Evolutionary conservation across 2,888 invertebrate genomes (phyloP).

Genomic region (Agriopis leucophaearia): DNA sequence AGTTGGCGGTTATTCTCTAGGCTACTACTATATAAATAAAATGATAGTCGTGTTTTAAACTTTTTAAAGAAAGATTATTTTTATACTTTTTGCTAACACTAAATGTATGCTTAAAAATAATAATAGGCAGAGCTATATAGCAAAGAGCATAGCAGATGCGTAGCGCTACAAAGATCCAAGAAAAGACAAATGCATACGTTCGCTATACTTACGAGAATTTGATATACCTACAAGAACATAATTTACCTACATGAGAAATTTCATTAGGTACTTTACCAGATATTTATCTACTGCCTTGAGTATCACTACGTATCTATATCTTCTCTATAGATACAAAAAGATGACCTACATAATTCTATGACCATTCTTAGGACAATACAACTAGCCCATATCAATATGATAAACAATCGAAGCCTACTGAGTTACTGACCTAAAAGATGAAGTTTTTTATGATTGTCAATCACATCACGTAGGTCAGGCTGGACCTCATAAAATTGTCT

Average conservation of each 20-base stretch:
- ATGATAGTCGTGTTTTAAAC: no score
- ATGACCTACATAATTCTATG: slow-evolving; percentile 2
- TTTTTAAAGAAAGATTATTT: no score
- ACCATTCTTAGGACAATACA: slow-evolving; percentile 13
- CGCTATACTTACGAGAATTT: background rate
- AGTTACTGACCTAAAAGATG: slow-evolving; percentile 53
- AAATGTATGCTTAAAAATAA: no score
- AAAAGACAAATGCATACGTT: slow-evolving; percentile 5
- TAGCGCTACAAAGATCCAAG: background rate
- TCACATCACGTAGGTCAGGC: slow-evolving; percentile 52
- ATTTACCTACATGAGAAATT: no score
- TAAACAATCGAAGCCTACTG: slow-evolving; percentile 42
- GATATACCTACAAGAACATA: no score
- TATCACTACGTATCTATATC: no score
- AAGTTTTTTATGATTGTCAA: slow-evolving; percentile 44
- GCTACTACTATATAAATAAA: no score
- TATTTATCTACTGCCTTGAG: no score
- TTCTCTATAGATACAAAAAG: background rate
- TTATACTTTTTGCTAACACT: no score
- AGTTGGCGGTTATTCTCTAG: no score
- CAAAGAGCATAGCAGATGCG: background rate
- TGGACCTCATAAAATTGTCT: slow-evolving; percentile 67
- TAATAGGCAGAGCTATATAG: no score
- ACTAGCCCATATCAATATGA: slow-evolving; percentile 10
- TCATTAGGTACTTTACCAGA: no score